These are phyloP conservation scores for Thamnophis sirtalis DNA, from an alignment of 2,113 vertebrate genomes.

Conservation along the genomic window DNA sequence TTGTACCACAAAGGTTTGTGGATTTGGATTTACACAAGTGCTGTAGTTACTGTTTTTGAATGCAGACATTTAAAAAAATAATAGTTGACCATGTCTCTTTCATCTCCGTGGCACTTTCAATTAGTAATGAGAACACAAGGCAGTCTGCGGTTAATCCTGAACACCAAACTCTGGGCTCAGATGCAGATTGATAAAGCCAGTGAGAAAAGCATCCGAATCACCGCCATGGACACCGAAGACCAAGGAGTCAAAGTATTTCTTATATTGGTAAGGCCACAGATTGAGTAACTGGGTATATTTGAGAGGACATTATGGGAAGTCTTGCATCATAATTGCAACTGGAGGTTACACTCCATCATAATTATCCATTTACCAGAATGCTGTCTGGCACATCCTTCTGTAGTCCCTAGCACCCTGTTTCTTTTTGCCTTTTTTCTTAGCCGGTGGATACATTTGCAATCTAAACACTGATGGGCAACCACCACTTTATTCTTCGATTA, in stretches of 20 bases:
- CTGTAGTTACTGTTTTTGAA: not conserved
- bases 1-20: not conserved
- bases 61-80: not conserved
- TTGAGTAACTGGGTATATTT: not conserved
- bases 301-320: not conserved
- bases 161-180: conserved; percentile 98
- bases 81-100: conserved; percentile 7
- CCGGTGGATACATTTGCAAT: not conserved
- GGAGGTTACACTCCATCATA: not conserved
- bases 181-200: conserved; percentile 99
- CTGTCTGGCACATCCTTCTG: not conserved
- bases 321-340: not conserved
- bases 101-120: conserved; percentile 55
- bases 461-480: not conserved
- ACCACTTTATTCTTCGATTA: not conserved
- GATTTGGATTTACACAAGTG: not conserved
- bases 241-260: conserved; percentile 98
- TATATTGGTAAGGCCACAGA: conserved; percentile 80
- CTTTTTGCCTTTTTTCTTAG: not conserved
- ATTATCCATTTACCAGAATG: not conserved
- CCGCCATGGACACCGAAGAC: conserved; percentile 97
- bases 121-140: conserved; percentile 99
- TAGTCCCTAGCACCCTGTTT: not conserved
- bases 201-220: conserved; percentile 95
- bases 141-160: conserved; percentile 93